Conservation (phyloP, 2,888 invertebrate species). For the Trachelus iudaicus region DNA sequence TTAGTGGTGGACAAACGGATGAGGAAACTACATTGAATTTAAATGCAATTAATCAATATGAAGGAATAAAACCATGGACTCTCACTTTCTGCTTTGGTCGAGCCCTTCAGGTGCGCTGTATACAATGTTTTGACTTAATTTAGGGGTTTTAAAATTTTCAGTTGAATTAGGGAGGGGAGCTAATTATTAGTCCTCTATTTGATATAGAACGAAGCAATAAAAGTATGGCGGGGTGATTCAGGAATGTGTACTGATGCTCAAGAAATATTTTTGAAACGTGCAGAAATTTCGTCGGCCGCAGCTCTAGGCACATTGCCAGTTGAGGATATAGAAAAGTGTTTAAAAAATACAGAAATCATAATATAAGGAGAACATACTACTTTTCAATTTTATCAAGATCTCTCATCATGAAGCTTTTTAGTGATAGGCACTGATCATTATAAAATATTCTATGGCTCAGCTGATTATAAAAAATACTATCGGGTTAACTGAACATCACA, state of each 20-base stretch:
- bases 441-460: neutral
- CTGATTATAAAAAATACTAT: neutral
- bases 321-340: conserved; percentile 18
- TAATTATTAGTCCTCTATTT: neutral
- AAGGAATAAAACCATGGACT: conserved; percentile 90
- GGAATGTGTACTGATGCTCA: conserved; percentile 72
- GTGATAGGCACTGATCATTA: neutral
- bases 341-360: neutral
- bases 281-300: conserved; percentile 66
- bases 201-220: conserved; percentile 71
- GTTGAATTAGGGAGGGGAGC: neutral
- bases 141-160: neutral
- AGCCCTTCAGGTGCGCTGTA: conserved; percentile 81
- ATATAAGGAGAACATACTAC: neutral
- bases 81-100: conserved; percentile 97
- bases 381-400: neutral
- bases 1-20: conserved; percentile 97
- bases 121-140: neutral
- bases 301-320: conserved; percentile 34
- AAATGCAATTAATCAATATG: conserved; percentile 89
- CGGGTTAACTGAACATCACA: neutral
- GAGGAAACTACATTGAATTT: conserved; percentile 94
- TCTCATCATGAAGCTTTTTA: neutral
- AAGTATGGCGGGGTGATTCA: conserved; percentile 73
- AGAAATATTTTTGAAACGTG: conserved; percentile 70